Base-by-base conservation (phyloP, 2,888 invertebrate species). In the Drosophila tripunctata region DNA sequence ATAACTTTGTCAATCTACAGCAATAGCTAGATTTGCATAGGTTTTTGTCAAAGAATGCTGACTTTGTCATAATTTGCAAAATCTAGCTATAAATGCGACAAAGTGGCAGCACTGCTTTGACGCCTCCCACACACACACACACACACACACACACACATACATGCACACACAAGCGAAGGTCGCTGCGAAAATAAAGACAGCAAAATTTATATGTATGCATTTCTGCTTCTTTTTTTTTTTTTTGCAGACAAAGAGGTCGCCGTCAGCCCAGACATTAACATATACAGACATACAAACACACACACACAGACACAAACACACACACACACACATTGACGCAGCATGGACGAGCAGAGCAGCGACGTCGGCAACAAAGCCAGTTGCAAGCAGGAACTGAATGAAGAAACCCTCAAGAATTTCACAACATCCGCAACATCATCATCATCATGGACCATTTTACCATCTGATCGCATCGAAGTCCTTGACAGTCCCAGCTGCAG, bases 381-480 rank as follows among this genome's bases (percentile, higher is more conserved):
- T n/a, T n/a, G n/a, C n/a, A 27, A 14, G 7, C 24, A 27, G 14
- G 51, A 51, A 14, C 21, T 40, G 0, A 51, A 19, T 14, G 51
- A 50, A 7, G 54, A 54, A 35, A 15, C 43, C n/a, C 22, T 43
- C 5, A 35, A 24, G 40, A 21, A 33, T 21, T 48, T 84, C 31
- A 90, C 86, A 64, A 83, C 86, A 41, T 89, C 88, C 3, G 27
- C 38, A 19, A 40, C 51, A 14, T 84, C 90, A 81, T 74, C 90
- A 2, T 91, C 90, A 81, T 74, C 90, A 2, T 91, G 91, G 91
- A 91, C 90, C 30, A 71, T 91, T 48, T 76, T 91, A 14, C 85
- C 80, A 60, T 78, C 64, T 4, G 48, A 80, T 4, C 45, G 51
- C 41, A 51, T 81, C 21, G 78, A 78, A 10, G 14, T 61, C 22